Evolutionary conservation across 2,888 invertebrate species (phyloP), one percentile per base, ranked within the genome.

Genomic region (Nephrocerus scutellatus): DNA sequence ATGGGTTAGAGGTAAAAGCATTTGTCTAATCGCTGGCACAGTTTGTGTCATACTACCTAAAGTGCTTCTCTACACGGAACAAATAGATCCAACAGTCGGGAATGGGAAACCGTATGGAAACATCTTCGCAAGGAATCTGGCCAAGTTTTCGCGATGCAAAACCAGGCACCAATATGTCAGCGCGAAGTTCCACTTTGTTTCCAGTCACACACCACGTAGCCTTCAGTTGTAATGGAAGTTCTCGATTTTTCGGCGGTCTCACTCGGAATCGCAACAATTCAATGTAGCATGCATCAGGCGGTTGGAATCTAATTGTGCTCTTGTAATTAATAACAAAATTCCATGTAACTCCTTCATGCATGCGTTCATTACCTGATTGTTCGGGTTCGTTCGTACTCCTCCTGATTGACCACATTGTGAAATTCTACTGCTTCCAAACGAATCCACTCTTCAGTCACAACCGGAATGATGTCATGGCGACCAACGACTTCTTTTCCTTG

Each of bases 51-150:
- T 9, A 33, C 25, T 30, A 74, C 61, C 74, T 68, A 70, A 97
- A 97, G 68, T 96, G 90, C 62, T 95, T 95, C 70, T 99, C 98
- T 29, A 95, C 93, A 45, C 98, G 79, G 73, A 98, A 98, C 60
- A 97, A 74, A 70, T 98, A 98, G 60, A 98, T 96, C 98, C 98
- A 99, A 62, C 91, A 89, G 71, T 99, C 97, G 14, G 98, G 98
- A 57, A 99, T 91, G 10, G 97, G 97, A 68, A 98, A 89, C 38
- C 90, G 77, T 39, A 98, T 84, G 68, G 87, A 83, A 20, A 98
- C 96, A 71, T 99, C 96, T 71, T 96, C 93, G 71, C 95, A 96
- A 20, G 95, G 95, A 54, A 91, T 85, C 71, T 96, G 95, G 1
- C 95, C 92, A 48, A 93, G 75, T 70, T 92, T 91, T 54, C 95